A percentile compares a stretch with the other conserved stretches of the same genome.
Conservation (phyloP, 64 coral and sea anemone species). For the Orbicella faveolata region DNA sequence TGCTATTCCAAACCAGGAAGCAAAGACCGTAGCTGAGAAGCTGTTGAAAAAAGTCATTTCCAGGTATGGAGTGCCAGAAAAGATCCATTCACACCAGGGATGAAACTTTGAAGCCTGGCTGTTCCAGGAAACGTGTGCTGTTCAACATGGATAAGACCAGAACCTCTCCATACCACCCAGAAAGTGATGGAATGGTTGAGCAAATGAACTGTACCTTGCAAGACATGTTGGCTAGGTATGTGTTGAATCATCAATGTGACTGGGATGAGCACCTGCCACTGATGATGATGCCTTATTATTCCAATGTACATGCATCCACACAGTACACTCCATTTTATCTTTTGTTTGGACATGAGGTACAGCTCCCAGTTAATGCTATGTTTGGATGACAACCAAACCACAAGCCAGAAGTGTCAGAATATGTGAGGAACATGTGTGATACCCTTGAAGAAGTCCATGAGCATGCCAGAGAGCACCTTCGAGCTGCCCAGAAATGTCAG, state of each 20-base stretch:
- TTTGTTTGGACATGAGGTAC: slow-evolving; percentile 27
- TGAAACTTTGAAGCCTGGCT: not conserved
- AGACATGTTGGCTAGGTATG: not conserved
- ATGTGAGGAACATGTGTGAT: not conserved
- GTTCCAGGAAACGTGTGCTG: slow-evolving; percentile 17
- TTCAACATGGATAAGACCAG: slow-evolving; percentile 13
- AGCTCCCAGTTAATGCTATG: slow-evolving; percentile 8
- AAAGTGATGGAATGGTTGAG: slow-evolving; percentile 43
- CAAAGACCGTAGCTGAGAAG: not conserved
- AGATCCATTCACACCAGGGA: no score
- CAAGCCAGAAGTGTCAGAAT: not conserved
- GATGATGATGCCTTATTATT: slow-evolving; percentile 9
- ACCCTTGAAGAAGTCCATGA: not conserved
- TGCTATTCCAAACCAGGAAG: not conserved
- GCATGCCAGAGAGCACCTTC: no score
- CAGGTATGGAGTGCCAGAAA: slow-evolving; percentile 14
- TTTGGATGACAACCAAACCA: no score
- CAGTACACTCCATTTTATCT: slow-evolving; percentile 7
- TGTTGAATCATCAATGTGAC: not conserved
- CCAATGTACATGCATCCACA: slow-evolving; percentile 14
- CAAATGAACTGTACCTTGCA: slow-evolving; percentile 14
- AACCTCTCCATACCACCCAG: not conserved
- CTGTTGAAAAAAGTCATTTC: not conserved
- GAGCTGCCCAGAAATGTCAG: no score
- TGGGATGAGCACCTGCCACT: slow-evolving; percentile 6